Conservation (phyloP, 2,888 invertebrate genomes). For the Galerucella pusilla region DNA sequence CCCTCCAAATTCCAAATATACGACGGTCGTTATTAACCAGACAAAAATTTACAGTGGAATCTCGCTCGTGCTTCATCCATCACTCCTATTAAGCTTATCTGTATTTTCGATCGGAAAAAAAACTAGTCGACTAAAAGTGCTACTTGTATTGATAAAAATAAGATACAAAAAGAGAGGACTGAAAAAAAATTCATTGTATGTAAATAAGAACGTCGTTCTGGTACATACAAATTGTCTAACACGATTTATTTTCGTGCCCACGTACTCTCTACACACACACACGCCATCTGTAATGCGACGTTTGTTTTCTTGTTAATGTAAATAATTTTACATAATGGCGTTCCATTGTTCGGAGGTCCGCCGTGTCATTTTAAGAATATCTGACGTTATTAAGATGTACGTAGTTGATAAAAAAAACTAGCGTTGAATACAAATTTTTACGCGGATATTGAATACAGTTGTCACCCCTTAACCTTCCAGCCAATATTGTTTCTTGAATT, state of each 20-base stretch:
- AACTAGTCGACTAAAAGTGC: conserved; percentile 31
- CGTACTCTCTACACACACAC: conserved; percentile 33
- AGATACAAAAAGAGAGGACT: conserved; percentile 30
- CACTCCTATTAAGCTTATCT: conserved; percentile 42
- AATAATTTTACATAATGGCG: conserved; percentile 42
- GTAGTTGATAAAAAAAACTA: conserved; percentile 11
- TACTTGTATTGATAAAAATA: conserved; percentile 39
- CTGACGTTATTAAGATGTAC: conserved; percentile 36
- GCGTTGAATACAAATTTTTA: neutral
- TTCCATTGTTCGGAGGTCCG: conserved; percentile 43
- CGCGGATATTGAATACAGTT: neutral
- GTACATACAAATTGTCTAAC: conserved; percentile 52
- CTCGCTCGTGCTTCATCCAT: conserved; percentile 31
- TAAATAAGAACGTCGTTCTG: conserved; percentile 40
- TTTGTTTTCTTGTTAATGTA: conserved; percentile 46
- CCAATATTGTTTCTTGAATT: too few relatives aligned
- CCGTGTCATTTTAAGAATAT: conserved; percentile 30
- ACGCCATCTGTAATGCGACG: conserved; percentile 38
- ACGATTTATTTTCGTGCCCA: conserved; percentile 48
- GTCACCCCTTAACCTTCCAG: neutral
- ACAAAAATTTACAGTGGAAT: conserved; percentile 31
- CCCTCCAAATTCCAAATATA: too few relatives aligned
- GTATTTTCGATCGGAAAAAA: conserved; percentile 38
- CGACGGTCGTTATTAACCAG: neutral
- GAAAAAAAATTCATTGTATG: conserved; percentile 48